Base-by-base conservation (phyloP, 1,140 invertebrate genomes). In the Euwallacea fornicatus region DNA sequence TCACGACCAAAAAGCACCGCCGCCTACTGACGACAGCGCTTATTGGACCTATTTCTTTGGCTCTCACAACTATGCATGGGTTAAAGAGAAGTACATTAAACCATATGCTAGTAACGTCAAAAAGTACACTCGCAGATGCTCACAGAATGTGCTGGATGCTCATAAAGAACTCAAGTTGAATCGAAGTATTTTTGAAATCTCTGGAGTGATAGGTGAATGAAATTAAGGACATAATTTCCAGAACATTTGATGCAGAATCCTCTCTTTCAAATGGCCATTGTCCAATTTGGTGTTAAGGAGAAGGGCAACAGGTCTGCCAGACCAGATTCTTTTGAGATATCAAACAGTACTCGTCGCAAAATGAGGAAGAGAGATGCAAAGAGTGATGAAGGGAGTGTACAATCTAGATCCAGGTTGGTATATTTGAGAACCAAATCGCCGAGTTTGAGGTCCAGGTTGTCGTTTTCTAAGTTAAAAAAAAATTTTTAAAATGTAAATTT, bases 11-110 rank as follows among this genome's bases (percentile, higher is more conserved):
- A 86, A 87, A 15, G 83, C 88, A 69, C 88, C 67, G 10, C 61
- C 65, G 41, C 55, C 47, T 56, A 91, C 70, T 79, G 90, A 77
- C 90, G 86, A 88, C 64, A 83, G 88, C 7, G 42, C 42, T 16
- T 91, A 94, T 76, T 96, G 93, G 83, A 92, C 97, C 69, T 96
- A 91, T 82, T 97, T 98, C 84, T 98, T 95, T 86, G 95, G 95
- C 59, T 91, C 91, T 42, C 90, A 95, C 75, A 96, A 97, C 82
- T 97, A 92, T 87, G 94, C 92, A 7, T 97, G 93, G 93, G 94
- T 97, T 74, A 93, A 95, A 81, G 89, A 93, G 73, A 84, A 88
- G 50, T 90, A 91, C 76, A 89, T 97, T 16, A 93, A 94, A 79
- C 91, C 89, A 0, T 97, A 96, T 79, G 85, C 88, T 42, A 86